Evolutionary conservation across 2,888 invertebrate genomes (phyloP), one percentile per base, ranked within the genome.

Genomic region (Pterostichus madidus): DNA sequence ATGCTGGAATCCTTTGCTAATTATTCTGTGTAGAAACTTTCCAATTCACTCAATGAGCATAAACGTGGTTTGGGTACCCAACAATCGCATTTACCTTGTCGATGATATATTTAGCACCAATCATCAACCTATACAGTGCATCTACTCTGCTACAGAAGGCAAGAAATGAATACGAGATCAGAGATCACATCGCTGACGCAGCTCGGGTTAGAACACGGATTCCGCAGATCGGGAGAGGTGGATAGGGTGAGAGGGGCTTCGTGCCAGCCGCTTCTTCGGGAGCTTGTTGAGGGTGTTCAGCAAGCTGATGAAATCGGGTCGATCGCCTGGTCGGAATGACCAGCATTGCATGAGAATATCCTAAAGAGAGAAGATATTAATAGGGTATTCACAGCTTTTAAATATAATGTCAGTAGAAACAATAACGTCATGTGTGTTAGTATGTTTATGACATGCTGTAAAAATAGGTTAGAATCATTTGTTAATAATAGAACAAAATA

Each of bases 261-360:
- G 95, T 76, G 97, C 98, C 86, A 99, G 93, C 64, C 97, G 93
- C 91, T 98, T 98, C 90, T 98, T 97, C 64, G 99, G 99, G 87
- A 99, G 92, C 89, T 96, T 96, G 89, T 98, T 97, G 83, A 99
- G 93, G 83, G 95, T 94, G 83, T 95, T 94, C 86, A 97, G 93
- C 83, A 99, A 92, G 85, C 94, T 94, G 80, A 95, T 94, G 91
- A 99, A 99, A 89, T 98, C 97, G 0, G 98, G 97, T 85, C 99
- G 94, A 88, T 97, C 96, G 81, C 92, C 92, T 5, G 95, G 92
- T 83, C 95, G 94, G 90, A 95, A 98, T 83, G 97, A 94, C 99
- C 99, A 99, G 91, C 99, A 99, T 86, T 95, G 92, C 96, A 99
- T 97, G 86, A 99, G 91, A 87, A 99, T 97, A 88, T 99, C 99